These are phyloP conservation scores for Ptychoptera contaminata DNA, from an alignment of 2,888 invertebrate species.

Conservation along the genomic window DNA sequence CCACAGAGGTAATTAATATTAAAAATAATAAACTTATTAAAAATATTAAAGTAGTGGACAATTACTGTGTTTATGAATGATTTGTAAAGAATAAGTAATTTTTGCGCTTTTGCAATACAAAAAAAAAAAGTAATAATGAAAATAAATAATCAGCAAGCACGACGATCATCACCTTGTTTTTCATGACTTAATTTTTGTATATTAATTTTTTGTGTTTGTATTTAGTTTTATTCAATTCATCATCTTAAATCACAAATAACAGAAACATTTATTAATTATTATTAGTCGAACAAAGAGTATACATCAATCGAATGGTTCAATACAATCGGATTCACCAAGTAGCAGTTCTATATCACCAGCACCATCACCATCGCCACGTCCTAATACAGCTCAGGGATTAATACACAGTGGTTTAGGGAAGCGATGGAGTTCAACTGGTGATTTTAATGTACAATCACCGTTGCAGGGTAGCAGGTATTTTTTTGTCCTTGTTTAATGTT, in stretches of 20 bases:
- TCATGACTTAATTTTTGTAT: neutral
- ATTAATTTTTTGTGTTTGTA: neutral
- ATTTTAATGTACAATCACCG: conserved; percentile 40
- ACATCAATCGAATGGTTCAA: conserved; percentile 67
- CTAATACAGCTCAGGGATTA: conserved; percentile 46
- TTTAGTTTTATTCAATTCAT: neutral
- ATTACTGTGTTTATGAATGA: neutral
- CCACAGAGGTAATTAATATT: conserved; percentile 14
- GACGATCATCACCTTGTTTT: neutral
- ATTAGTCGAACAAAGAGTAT: conserved; percentile 19
- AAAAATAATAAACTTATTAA: neutral
- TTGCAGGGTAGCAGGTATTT: conserved; percentile 34
- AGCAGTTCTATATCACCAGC: conserved; percentile 74
- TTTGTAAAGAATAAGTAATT: neutral
- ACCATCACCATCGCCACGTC: conserved; percentile 57
- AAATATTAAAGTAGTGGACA: no score
- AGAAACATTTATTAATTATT: conserved; percentile 14
- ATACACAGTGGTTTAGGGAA: conserved; percentile 37
- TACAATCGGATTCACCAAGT: conserved; percentile 70
- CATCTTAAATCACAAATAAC: no score
- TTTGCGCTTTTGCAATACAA: no score
- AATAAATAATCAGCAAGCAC: no score
- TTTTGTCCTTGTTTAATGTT: conserved; percentile 5
- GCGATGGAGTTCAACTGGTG: conserved; percentile 71
- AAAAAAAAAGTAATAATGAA: no score